Base-by-base conservation (phyloP, 2,797 vertebrate genomes). In the Geotrypetes seraphini region DNA sequence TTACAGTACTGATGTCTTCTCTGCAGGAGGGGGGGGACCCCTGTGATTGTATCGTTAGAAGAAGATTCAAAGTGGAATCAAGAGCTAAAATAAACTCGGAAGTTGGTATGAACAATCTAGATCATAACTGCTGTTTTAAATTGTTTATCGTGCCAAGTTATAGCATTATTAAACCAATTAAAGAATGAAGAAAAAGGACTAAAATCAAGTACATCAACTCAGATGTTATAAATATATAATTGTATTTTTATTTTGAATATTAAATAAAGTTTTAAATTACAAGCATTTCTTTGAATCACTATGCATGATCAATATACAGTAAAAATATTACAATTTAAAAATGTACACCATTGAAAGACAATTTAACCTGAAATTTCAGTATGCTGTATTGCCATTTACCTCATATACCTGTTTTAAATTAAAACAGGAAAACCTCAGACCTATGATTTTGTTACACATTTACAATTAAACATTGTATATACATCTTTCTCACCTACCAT, bases 241-340 rank as follows among this genome's bases (percentile, higher is more conserved):
- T 71, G 70, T 79, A 70, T 78, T 89, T 99, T 99, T 96, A 93
- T 96, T 91, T 84, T 72, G 85, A 86, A 96, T 97, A 99, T 94
- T 97, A 96, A 97, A 97, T 92, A 84, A 79, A 83, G 78, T 88
- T 88, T 87, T 87, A 84, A 85, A 88, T 96, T 96, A 97, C 90
- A 96, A 96, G 96, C 91, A 93, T 82, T 87, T 92, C 85, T 86
- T 93, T 87, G 83, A 92, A 88, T 95, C 88, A 94, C 87, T 86
- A 89, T 89, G 83, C 87, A 92, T 90, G 87, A 90, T 87, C 88
- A 90, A 90, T 90, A 83, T 87, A 86, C 92, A 93, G 89, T 96
- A 99, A 89, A 96, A 97, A 96, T 89, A 83, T 90, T 88, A 88
- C 83, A 77, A 70, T 84, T 88, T 90, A 91, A 87, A 66, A 95